Evolutionary conservation across 2,113 vertebrate genomes (phyloP), one percentile per base, ranked within the genome.

Genomic region (Sialia sialis): DNA sequence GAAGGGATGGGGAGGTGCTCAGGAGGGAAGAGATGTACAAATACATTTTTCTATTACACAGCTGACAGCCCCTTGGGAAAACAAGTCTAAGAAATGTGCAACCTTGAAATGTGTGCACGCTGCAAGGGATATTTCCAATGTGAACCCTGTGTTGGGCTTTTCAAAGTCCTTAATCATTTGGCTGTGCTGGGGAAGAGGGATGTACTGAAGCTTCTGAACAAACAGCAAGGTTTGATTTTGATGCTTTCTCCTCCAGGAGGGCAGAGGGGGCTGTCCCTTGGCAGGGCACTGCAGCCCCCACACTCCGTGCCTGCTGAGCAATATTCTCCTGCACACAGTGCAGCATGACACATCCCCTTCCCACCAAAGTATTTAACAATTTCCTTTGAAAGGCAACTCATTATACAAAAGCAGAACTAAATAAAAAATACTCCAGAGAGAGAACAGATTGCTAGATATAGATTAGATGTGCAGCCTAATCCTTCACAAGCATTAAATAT

Each of bases 401-500:
- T 97, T 94, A 97, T 76, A 90, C 84, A 79, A 95, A 91, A 96
- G 96, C 96, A 96, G 97, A 97, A 95, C 96, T 95, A 96, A 96
- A 97, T 96, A 89, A 97, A 97, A 97, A 96, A 89, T 90, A 84
- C 97, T 97, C 97, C 67, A 92, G 97, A 98, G 98, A 97, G 95
- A 88, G 94, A 97, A 96, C 97, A 97, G 98, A 97, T 98, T 98
- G 98, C 86, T 91, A 95, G 97, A 94, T 97, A 97, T 97, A 98
- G 97, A 97, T 97, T 97, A 96, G 97, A 97, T 96, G 96, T 66
- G 49, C 97, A 95, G 96, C 48, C 95, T 98, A 97, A 98, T 97
- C 97, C 96, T 97, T 98, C 97, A 96, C 82, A 87, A 64, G 93
- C 97, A 98, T 98, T 98, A 98, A 98, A 98, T 97, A 98, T 98